Percentiles rank a stretch among this genome's conserved stretches.
These are phyloP conservation scores for Porites lobata DNA, from an alignment of 92 coral and sea anemone genomes.

Conservation along the genomic window DNA sequence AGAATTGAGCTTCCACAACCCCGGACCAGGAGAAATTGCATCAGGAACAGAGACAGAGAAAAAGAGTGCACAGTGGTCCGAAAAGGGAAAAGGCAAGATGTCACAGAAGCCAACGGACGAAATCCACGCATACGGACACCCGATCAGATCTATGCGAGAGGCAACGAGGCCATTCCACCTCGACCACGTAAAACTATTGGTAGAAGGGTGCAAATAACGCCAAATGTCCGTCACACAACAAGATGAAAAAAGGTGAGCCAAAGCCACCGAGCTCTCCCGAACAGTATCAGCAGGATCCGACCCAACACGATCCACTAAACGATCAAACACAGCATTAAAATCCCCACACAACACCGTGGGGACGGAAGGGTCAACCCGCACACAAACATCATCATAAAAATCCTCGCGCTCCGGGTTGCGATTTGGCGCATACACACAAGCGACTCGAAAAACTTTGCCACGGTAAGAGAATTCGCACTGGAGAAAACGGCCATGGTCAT, in stretches of 20 bases:
- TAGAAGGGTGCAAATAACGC: conserved; percentile 53
- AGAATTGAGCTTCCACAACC: conserved; percentile 70
- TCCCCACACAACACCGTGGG: conserved; percentile 61
- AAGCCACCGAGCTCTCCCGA: conserved; percentile 16
- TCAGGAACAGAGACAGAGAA: conserved; percentile 8
- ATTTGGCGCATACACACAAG: conserved; percentile 69
- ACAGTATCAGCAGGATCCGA: not conserved
- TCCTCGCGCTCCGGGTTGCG: conserved; percentile 31
- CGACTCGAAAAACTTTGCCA: conserved; percentile 2
- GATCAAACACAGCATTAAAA: conserved; percentile 70
- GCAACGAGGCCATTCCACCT: conserved; percentile 34
- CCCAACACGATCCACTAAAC: conserved; percentile 37
- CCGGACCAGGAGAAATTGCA: conserved; percentile 37
- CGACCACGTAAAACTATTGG: conserved; percentile 44
- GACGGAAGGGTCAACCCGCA: not conserved
- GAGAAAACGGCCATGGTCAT: conserved; percentile 44
- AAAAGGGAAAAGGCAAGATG: conserved; percentile 15
- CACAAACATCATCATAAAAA: conserved; percentile 10
- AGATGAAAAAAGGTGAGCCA: conserved; percentile 18
- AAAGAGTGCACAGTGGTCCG: conserved; percentile 31
- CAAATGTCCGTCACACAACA: conserved; percentile 40
- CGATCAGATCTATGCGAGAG: conserved; percentile 70
- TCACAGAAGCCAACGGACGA: conserved; percentile 4
- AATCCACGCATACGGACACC: conserved; percentile 53
- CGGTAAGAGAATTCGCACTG: not conserved